Percentiles rank a stretch among this genome's conserved stretches.
Conservation (phyloP, 2,888 invertebrate genomes). For the Toxonevra muliebris region DNA sequence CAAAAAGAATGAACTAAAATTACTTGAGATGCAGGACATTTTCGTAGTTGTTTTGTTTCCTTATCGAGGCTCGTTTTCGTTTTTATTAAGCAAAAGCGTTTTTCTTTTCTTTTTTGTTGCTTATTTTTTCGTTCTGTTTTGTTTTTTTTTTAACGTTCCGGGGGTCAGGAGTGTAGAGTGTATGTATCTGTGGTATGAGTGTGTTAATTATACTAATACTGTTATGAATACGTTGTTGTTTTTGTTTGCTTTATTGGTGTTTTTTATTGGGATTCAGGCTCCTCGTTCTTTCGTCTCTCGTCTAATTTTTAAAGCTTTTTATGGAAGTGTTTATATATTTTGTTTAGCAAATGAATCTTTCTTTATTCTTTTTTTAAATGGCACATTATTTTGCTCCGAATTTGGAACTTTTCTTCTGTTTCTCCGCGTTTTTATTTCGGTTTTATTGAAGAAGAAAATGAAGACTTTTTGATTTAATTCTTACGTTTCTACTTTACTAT, state of each 20-base stretch:
- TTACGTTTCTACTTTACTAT: too few species aligned
- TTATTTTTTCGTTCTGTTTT: conserved; percentile 35
- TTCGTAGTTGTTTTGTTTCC: conserved; percentile 34
- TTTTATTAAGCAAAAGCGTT: neutral
- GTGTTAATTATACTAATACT: conserved; percentile 49
- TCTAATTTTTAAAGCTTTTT: conserved; percentile 33
- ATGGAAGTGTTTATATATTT: conserved; percentile 15
- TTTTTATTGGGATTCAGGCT: conserved; percentile 1
- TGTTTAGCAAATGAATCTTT: conserved; percentile 16
- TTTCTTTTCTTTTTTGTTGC: neutral
- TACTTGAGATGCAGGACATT: conserved; percentile 65
- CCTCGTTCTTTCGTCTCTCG: conserved; percentile 10
- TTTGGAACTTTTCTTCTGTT: conserved; percentile 1
- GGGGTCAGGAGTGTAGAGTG: conserved; percentile 21
- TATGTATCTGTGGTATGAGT: conserved; percentile 37
- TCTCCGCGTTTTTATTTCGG: conserved; percentile 11
- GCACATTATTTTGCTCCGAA: conserved; percentile 39
- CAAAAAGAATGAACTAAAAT: conserved; percentile 64
- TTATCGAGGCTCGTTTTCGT: conserved; percentile 12
- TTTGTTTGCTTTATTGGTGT: conserved; percentile 20
- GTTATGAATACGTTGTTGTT: conserved; percentile 40
- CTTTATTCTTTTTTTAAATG: conserved; percentile 35
- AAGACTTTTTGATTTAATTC: too few species aligned
- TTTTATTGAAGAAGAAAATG: neutral
- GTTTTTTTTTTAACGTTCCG: conserved; percentile 12